These are phyloP conservation scores for Agriopis marginaria DNA, from an alignment of 2,888 invertebrate species.

Conservation along the genomic window DNA sequence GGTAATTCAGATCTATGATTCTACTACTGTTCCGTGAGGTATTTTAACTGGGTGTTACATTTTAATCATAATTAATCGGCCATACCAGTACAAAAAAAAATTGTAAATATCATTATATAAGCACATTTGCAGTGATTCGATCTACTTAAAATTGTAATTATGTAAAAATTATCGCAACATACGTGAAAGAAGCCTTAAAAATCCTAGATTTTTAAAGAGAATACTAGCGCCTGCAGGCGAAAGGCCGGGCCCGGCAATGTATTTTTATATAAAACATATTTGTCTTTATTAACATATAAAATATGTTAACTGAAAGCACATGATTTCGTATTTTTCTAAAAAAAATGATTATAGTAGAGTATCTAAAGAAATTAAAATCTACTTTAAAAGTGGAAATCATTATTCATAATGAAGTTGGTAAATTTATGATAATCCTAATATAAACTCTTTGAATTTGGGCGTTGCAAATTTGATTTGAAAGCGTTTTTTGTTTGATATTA, in stretches of 20 bases:
- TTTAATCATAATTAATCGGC: conserved; percentile 73
- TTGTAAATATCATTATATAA: conserved; percentile 76
- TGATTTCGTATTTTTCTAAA: conserved; percentile 86
- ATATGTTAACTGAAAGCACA: conserved; percentile 86
- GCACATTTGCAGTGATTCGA: conserved; percentile 76
- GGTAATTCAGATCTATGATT: conserved; percentile 50
- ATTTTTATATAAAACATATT: conserved; percentile 86
- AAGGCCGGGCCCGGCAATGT: conserved; percentile 77
- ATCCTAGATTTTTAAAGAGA: conserved; percentile 84
- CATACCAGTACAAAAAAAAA: conserved; percentile 82
- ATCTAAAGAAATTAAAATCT: conserved; percentile 73
- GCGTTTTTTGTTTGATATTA: conserved; percentile 65
- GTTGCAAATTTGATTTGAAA: conserved; percentile 78
- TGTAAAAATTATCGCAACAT: conserved; percentile 79
- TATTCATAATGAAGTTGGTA: conserved; percentile 67
- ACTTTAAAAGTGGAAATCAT: conserved; percentile 75
- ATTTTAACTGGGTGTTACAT: conserved; percentile 70
- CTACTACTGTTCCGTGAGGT: conserved; percentile 68
- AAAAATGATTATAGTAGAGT: conserved; percentile 76
- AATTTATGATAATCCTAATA: conserved; percentile 39
- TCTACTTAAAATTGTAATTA: conserved; percentile 80
- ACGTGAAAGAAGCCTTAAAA: conserved; percentile 85
- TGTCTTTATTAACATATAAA: conserved; percentile 85
- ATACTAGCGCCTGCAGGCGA: conserved; percentile 81
- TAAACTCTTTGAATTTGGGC: conserved; percentile 60